phyloP scores from a whole-genome alignment of 2,113 vertebrate genomes.

The Propithecus coquereli region DNA sequence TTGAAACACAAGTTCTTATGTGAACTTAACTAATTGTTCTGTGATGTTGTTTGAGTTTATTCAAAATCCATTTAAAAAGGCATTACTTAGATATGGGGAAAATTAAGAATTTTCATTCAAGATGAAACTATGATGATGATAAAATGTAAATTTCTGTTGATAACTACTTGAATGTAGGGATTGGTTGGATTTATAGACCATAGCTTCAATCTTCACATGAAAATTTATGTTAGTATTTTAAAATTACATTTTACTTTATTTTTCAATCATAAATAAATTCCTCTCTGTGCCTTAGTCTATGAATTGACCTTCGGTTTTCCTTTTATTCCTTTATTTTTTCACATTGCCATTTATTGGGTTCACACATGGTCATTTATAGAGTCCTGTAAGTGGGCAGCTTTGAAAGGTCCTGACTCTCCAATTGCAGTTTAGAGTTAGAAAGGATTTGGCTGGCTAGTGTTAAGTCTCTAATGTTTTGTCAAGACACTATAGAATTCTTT shows the following conservation, averaged over 20 bases:
- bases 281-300: neutral
- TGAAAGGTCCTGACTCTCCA: neutral
- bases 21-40: slow-evolving; percentile 41
- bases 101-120: slow-evolving; percentile 29
- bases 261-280: neutral
- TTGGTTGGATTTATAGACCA: neutral
- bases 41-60: slow-evolving; percentile 43
- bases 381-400: neutral
- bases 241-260: neutral
- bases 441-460: neutral
- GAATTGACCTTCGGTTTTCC: neutral
- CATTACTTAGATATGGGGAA: neutral
- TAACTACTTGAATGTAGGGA: neutral
- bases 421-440: neutral
- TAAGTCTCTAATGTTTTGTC: neutral
- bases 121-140: neutral
- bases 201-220: neutral
- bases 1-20: neutral
- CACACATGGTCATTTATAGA: neutral
- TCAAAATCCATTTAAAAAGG: slow-evolving; percentile 42
- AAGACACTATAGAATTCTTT: neutral
- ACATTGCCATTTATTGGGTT: neutral
- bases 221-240: neutral
- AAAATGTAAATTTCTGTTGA: neutral
- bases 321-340: neutral